phyloP scores from a whole-genome alignment of 2,113 vertebrate genomes.

The Benitochromis conjunctus region DNA sequence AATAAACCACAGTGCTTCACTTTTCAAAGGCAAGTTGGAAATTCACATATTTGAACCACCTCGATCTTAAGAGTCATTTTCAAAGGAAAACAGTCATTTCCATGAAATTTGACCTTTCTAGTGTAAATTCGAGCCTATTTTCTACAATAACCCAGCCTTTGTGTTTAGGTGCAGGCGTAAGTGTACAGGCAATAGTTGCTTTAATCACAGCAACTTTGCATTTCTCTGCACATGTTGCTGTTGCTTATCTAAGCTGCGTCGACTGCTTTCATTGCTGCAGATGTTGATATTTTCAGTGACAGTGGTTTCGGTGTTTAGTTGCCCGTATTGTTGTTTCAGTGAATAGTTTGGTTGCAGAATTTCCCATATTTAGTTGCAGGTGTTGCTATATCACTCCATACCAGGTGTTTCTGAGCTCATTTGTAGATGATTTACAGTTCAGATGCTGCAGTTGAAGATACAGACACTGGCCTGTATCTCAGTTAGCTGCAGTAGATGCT shows the following conservation, averaged over 20 bases:
- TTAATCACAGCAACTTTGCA: neutral
- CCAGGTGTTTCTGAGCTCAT: neutral
- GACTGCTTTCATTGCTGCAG: too few relatives aligned
- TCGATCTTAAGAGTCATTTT: neutral
- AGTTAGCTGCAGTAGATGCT: rapidly evolving
- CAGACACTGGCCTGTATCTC: neutral
- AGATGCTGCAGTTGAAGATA: neutral
- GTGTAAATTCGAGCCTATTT: neutral
- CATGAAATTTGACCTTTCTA: neutral
- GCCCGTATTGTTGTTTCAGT: neutral
- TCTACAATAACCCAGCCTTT: neutral
- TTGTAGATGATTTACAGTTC: neutral
- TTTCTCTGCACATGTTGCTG: neutral
- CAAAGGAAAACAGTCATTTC: neutral
- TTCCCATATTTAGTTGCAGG: neutral
- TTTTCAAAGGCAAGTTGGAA: neutral
- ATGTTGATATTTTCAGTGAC: neutral
- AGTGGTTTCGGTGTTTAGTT: neutral
- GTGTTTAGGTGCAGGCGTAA: too few relatives aligned
- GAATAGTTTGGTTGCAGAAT: neutral
- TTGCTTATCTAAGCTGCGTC: neutral
- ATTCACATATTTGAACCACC: neutral
- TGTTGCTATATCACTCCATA: neutral
- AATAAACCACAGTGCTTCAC: neutral
- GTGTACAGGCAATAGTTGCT: neutral